phyloP scores from a whole-genome alignment of 2,888 invertebrate genomes.

The Caenorhabditis sp. region DNA sequence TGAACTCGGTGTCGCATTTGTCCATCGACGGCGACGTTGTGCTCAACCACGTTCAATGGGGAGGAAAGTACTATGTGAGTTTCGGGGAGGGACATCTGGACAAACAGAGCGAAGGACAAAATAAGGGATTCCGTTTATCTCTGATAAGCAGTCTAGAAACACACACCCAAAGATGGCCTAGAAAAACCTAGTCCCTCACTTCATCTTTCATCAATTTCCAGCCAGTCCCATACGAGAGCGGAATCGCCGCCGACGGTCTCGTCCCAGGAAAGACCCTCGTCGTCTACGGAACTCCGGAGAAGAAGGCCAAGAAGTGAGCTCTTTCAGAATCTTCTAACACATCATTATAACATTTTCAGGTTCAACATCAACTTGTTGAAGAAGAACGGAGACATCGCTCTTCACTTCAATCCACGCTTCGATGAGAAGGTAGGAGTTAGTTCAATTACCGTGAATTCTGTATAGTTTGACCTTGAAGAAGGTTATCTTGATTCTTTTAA shows the following conservation, averaged over 20 bases:
- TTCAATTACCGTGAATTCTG: no score
- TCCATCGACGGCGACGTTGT: conserved; percentile 78
- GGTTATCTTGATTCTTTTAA: no score
- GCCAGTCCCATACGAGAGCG: conserved; percentile 79
- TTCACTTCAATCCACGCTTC: conserved; percentile 82
- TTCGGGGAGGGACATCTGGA: not conserved
- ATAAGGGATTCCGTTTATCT: no score
- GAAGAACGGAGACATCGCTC: conserved; percentile 78
- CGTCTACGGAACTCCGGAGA: conserved; percentile 76
- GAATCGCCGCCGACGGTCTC: conserved; percentile 76
- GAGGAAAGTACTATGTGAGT: conserved; percentile 79
- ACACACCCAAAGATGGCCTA: no score
- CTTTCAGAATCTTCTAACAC: not conserved
- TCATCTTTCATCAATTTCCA: conserved; percentile 50
- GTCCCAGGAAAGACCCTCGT: conserved; percentile 76
- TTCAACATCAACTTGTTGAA: conserved; percentile 79
- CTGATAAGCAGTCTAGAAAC: no score
- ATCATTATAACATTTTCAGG: conserved; percentile 52
- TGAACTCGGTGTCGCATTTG: conserved; percentile 77
- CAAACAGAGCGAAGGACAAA: no score
- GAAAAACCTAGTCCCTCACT: no score
- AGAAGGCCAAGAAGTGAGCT: conserved; percentile 80
- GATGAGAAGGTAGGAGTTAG: conserved; percentile 74
- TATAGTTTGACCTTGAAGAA: no score
- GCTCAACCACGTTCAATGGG: conserved; percentile 79